Conservation (phyloP, 2,888 invertebrate genomes). For the Eupelmus urozonus region DNA sequence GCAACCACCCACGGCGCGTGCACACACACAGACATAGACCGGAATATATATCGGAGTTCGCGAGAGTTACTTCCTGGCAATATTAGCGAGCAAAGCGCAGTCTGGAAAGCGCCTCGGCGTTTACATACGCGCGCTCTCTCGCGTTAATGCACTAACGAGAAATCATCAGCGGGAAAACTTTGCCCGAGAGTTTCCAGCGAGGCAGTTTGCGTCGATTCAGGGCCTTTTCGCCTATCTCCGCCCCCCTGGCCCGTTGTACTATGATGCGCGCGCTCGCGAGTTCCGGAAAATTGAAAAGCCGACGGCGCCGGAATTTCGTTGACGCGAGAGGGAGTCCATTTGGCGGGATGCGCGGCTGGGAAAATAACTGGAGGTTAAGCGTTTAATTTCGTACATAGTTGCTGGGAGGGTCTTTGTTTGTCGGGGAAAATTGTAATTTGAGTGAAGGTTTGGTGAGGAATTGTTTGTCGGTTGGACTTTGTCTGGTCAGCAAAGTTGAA, state of each 20-base stretch:
- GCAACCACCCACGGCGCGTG: too few species aligned
- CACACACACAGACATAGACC: too few species aligned
- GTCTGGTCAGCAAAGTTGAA: too few species aligned
- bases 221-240: background rate
- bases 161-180: constrained; percentile 26
- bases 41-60: too few species aligned
- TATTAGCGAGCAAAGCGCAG: constrained; percentile 8
- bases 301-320: background rate
- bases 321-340: background rate
- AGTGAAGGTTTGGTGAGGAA: too few species aligned
- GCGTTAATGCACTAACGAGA: constrained; percentile 42
- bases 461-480: too few species aligned
- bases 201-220: constrained; percentile 7
- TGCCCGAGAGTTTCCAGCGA: background rate
- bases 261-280: background rate
- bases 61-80: constrained; percentile 1
- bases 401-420: too few species aligned
- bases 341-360: background rate
- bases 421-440: too few species aligned
- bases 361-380: background rate
- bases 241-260: background rate
- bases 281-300: background rate
- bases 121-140: constrained; percentile 6
- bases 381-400: background rate
- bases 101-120: background rate